A percentile compares a stretch with the other conserved stretches of the same genome.
Conservation (phyloP, 1,140 invertebrate species). For the Sarcophaga peregrina region DNA sequence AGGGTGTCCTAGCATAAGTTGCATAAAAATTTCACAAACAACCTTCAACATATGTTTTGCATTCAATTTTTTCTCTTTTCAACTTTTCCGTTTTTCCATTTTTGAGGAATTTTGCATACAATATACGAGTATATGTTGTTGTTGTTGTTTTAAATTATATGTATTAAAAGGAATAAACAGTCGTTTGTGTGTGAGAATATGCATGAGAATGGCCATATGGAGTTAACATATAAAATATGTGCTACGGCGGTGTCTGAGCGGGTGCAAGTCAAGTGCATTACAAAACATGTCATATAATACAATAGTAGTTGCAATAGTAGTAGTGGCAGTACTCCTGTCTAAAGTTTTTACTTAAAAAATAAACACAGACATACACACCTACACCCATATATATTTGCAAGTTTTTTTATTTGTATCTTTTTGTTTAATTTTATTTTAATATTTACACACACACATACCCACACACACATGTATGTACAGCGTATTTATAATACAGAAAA, state of each 20-base stretch:
- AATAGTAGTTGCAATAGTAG: too few species aligned
- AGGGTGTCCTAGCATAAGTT: background rate
- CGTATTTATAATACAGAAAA: too few species aligned
- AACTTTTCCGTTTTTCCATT: too few species aligned
- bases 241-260: too few species aligned
- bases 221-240: background rate
- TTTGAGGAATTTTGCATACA: too few species aligned
- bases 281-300: slow-evolving; percentile 11
- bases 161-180: background rate
- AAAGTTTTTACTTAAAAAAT: background rate
- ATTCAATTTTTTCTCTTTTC: background rate
- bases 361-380: background rate
- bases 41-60: slow-evolving; percentile 1
- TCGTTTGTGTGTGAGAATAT: background rate
- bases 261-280: background rate
- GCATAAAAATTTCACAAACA: slow-evolving; percentile 18
- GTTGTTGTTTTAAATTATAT: background rate
- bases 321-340: background rate
- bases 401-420: background rate
- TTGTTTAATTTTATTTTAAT: too few species aligned
- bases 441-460: too few species aligned
- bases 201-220: background rate
- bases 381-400: background rate
- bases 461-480: too few species aligned
- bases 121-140: too few species aligned